Evolutionary conservation across 2,888 invertebrate genomes (phyloP), one percentile per base, ranked within the genome.

Genomic region (Anodontia alba): DNA sequence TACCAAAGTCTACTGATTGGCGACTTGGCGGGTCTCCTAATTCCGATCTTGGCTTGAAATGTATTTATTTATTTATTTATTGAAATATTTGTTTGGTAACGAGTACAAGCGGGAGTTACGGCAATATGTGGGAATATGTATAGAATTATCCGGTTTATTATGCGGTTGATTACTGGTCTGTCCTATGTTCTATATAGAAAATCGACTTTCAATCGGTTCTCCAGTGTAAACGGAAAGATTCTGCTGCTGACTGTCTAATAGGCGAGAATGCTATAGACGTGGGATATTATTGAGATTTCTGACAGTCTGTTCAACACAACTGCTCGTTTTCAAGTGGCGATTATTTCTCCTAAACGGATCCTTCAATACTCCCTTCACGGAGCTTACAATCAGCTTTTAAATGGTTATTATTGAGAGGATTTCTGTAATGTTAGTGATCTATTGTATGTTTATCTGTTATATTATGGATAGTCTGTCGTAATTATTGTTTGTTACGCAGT

Each of bases 301-400:
- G 54, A 54, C 54, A 54, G 23, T n/a, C 7, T 54, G 54, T 54
- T 54, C 26, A 26, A 26, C 54, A 54, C 15, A 54, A 26, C 54
- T 26, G 54, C 23, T 54, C 23, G 23, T 54, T 54, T 10, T 54
- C 8, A 54, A 54, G 54, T 54, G 26, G 54, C 26, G 54, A 54
- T 54, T 23, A 54, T 54, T 54, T 26, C 54, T 54, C 54, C n/a
- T 54, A 54, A 54, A 54, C 23, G 54, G 54, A 54, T 54, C 54
- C 23, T 54, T n/a, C 26, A 54, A n/a, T 54, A 15, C 23, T 54
- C 23, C 46, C 17, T 54, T 54, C 54, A 54, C 10, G 23, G 26
- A 23, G 26, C 54, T 54, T n/a, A 8, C 26, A 54, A 54, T 54
- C 54, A 54, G 54, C 23, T 3, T 26, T 54, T 3, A 8, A 20